These are phyloP conservation scores for Eudorcas thomsonii DNA, from an alignment of 2,113 vertebrate species.

Conservation along the genomic window DNA sequence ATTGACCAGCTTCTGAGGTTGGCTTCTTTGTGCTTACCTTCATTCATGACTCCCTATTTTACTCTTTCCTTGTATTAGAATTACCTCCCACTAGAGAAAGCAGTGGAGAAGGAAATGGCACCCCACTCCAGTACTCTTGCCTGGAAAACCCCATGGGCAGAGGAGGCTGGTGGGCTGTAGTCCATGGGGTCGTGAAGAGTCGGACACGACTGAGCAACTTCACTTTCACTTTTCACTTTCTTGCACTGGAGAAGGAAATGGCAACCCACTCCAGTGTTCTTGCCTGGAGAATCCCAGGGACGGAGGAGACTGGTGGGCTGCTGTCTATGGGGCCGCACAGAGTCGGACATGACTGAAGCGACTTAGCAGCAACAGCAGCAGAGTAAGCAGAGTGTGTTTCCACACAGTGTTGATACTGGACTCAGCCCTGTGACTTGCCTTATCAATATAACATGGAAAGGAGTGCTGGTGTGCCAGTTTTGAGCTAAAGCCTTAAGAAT, in stretches of 20 bases:
- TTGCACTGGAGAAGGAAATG: too few species aligned
- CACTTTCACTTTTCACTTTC: too few species aligned
- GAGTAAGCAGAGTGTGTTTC: not conserved
- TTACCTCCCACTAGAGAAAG: not conserved
- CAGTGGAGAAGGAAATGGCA: not conserved
- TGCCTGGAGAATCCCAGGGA: too few species aligned
- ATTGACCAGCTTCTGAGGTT: not conserved
- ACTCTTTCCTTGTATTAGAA: not conserved
- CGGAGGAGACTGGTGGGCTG: too few species aligned
- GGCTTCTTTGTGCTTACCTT: not conserved
- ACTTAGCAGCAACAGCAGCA: not conserved
- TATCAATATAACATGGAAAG: not conserved
- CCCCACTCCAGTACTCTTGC: too few species aligned
- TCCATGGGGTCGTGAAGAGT: too few species aligned
- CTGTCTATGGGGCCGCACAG: too few species aligned
- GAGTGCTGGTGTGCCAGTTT: not conserved
- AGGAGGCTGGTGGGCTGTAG: too few species aligned
- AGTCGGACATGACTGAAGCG: too few species aligned
- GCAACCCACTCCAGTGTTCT: too few species aligned
- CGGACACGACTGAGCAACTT: too few species aligned
- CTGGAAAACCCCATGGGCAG: too few species aligned
- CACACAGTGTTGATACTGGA: not conserved
- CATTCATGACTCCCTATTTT: not conserved
- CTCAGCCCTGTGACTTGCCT: not conserved
- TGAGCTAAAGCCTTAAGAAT: not conserved